These are phyloP conservation scores for Mormyrus hasselquistii DNA, from an alignment of 2,797 vertebrate species.

Conservation along the genomic window DNA sequence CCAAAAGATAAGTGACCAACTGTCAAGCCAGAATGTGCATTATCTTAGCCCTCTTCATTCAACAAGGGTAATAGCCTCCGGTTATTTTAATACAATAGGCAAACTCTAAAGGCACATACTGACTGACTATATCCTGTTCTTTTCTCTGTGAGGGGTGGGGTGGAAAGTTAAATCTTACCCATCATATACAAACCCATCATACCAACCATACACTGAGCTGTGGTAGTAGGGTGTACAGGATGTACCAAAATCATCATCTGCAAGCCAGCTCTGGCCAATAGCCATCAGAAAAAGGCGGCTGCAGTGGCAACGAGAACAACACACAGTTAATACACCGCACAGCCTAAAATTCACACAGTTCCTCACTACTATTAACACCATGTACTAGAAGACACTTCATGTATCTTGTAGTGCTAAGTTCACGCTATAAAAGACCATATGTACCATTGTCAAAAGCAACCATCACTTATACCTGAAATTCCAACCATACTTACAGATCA, in stretches of 20 bases:
- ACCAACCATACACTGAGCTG: constrained; percentile 99
- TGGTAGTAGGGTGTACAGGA: constrained; percentile 91
- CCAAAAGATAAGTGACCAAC: neutral
- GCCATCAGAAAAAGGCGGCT: constrained; percentile 99
- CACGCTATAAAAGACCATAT: neutral
- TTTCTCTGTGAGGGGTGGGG: constrained; percentile 68
- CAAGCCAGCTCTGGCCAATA: constrained; percentile 97
- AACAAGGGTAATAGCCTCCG: constrained; percentile 28
- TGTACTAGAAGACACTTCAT: constrained; percentile 12
- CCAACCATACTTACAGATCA: neutral
- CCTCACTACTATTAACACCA: constrained; percentile 15
- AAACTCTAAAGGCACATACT: constrained; percentile 49
- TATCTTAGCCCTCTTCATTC: neutral
- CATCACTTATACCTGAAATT: constrained; percentile 1
- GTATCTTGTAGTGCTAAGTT: constrained; percentile 6
- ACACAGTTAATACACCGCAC: constrained; percentile 89
- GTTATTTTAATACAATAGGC: constrained; percentile 64
- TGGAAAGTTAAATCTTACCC: constrained; percentile 96
- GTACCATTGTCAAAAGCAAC: neutral
- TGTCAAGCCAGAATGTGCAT: constrained; percentile 3
- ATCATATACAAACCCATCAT: constrained; percentile 99
- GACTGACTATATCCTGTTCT: constrained; percentile 53
- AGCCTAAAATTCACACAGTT: constrained; percentile 41
- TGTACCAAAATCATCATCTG: constrained; percentile 98
- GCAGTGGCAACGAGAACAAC: constrained; percentile 99